Evolutionary conservation across 2,888 invertebrate species (phyloP), one percentile per base, ranked within the genome.

Genomic region (Erpobdella octoculata): DNA sequence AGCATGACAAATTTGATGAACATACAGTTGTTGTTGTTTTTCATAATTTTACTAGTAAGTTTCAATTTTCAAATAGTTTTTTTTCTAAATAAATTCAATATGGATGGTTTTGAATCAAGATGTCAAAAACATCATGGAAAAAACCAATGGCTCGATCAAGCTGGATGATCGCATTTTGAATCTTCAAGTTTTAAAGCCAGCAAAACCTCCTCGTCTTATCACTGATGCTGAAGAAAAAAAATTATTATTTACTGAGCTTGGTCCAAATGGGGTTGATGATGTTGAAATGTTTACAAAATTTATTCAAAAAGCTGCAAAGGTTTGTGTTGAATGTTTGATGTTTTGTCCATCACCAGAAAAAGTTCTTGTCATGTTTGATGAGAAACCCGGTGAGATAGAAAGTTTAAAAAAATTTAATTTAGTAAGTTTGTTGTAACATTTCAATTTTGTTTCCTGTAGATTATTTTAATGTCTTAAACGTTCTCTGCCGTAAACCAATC

Each of bases 401-500:
- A 12, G 41, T 41, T 41, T 12, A 12, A 12, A 41, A 18, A 41
- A 41, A 41, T 12, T 12, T 12, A 41, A 41, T 25, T 53, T 15
- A 53, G 21, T 2, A 53, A n/a, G n/a, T 21, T 46, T 46, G 28
- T 25, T n/a, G 21, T 21, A 21, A 33, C 35, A 37, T 66, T 37
- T 21, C 37, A 66, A 38, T 28, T 12, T 5, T 9, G 61, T 31
- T 65, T 28, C 33, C 35, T 71, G 36, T 48, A 71, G 71, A 71
- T n/a, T 71, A 67, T 28, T 33, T 33, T 21, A 35, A 28, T 31
- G 48, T 67, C 28, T 25, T 37, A 36, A 28, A 25, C 25, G 21
- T 58, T 21, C 37, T 71, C 5, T 66, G 66, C 28, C 36, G 71
- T 38, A 38, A 53, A 25, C 71, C 71, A 3, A 36, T 66, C 37